These are phyloP conservation scores for Crotalus viridis DNA, from an alignment of 2,113 vertebrate genomes.

Conservation along the genomic window DNA sequence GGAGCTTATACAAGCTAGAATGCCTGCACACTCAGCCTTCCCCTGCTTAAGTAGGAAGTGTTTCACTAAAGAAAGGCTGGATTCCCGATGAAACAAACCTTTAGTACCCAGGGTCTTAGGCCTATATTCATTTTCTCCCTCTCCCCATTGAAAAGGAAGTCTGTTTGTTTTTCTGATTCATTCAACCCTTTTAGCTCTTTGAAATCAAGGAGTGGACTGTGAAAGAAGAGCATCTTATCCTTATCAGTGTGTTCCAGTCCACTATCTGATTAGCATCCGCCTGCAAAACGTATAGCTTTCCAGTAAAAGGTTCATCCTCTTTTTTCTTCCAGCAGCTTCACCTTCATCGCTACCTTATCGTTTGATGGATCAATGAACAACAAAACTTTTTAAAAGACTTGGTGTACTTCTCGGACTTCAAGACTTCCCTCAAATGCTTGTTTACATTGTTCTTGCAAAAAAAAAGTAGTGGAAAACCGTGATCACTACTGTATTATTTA, in stretches of 20 bases:
- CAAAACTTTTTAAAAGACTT: conserved; percentile 48
- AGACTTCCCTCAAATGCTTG: conserved; percentile 2
- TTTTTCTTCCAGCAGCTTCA: conserved; percentile 62
- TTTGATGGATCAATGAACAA: conserved; percentile 61
- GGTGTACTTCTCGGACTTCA: conserved; percentile 56
- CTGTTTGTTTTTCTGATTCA: conserved; percentile 82
- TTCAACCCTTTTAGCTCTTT: conserved; percentile 72
- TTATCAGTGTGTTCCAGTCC: conserved; percentile 90
- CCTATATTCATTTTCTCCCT: conserved; percentile 75
- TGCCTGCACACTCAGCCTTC: conserved; percentile 33
- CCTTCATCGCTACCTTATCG: conserved; percentile 57
- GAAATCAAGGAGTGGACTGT: conserved; percentile 70
- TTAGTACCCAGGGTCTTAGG: conserved; percentile 76
- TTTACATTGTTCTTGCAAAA: conserved; percentile 37
- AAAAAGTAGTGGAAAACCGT: fast-evolving
- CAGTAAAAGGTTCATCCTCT: conserved; percentile 81
- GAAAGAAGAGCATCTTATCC: conserved; percentile 92
- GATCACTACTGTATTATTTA: not conserved
- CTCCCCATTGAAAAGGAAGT: conserved; percentile 62
- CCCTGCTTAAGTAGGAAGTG: conserved; percentile 67
- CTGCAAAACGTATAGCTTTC: conserved; percentile 79
- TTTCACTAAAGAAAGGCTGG: conserved; percentile 70
- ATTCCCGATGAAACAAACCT: conserved; percentile 78
- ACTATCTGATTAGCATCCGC: conserved; percentile 79
- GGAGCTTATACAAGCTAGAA: conserved; percentile 50